Evolutionary conservation across 2,888 invertebrate genomes (phyloP).

Genomic region (Dynastes grantii): DNA sequence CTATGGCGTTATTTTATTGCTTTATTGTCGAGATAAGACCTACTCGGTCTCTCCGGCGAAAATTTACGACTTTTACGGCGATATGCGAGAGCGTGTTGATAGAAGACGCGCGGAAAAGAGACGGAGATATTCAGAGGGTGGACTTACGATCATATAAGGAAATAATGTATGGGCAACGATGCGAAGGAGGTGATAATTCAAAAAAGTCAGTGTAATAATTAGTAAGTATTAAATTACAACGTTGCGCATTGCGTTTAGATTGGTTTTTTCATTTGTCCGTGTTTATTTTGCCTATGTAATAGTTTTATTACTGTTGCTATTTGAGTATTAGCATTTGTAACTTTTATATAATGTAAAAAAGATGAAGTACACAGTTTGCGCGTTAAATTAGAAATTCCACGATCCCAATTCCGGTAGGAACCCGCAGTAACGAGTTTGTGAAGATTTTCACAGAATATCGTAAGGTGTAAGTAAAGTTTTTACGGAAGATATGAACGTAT

Average conservation of each 20-base stretch:
- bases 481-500: too few species aligned
- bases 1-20: conserved; percentile 14
- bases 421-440: too few species aligned
- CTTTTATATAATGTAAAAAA: background rate
- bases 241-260: background rate
- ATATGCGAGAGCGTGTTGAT: background rate
- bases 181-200: background rate
- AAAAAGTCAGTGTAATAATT: conserved; percentile 6
- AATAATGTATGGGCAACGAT: background rate
- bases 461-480: too few species aligned
- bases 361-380: too few species aligned
- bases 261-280: too few species aligned
- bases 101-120: conserved; percentile 5
- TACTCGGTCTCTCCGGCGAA: background rate
- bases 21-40: background rate
- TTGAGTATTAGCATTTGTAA: background rate
- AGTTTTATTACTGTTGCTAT: background rate
- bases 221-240: background rate
- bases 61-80: background rate
- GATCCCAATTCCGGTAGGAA: too few species aligned
- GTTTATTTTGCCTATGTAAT: background rate
- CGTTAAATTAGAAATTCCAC: too few species aligned
- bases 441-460: too few species aligned
- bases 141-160: background rate
- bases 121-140: background rate